phyloP scores from a whole-genome alignment of 92 coral and sea anemone genomes.

The Actinostola sp. region DNA sequence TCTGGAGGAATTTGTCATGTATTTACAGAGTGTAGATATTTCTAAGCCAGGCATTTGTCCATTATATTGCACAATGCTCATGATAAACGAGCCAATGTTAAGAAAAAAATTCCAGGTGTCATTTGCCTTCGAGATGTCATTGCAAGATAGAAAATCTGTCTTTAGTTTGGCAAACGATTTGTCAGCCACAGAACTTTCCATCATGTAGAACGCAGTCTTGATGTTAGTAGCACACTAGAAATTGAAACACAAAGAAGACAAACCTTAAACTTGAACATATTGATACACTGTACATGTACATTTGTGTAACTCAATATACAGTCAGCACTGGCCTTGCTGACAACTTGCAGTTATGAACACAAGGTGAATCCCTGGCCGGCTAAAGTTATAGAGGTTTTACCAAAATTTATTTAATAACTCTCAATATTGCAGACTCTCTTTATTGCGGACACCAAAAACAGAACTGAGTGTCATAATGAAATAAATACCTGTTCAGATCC shows the following conservation, averaged over 20 bases:
- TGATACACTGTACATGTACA: no score
- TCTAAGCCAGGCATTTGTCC: slow-evolving; percentile 34
- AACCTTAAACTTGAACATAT: no score
- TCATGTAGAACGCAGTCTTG: slow-evolving; percentile 43
- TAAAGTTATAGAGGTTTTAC: no score
- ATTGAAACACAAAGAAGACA: background rate
- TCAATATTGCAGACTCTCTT: no score
- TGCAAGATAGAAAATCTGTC: slow-evolving; percentile 61
- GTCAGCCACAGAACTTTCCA: slow-evolving; percentile 48
- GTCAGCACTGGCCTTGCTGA: no score
- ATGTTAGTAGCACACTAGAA: slow-evolving; percentile 64
- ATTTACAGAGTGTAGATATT: slow-evolving; percentile 52
- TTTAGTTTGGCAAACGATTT: slow-evolving; percentile 38
- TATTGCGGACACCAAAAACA: no score
- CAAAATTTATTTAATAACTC: no score
- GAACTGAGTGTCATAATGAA: no score
- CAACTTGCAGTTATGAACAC: no score
- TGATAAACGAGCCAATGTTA: slow-evolving; percentile 44
- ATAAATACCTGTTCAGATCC: slow-evolving; percentile 75
- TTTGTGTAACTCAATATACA: no score
- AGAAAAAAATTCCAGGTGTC: slow-evolving; percentile 60
- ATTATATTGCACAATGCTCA: slow-evolving; percentile 73
- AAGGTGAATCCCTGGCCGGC: no score
- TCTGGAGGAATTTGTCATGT: slow-evolving; percentile 39
- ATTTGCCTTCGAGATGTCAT: slow-evolving; percentile 55